These are phyloP conservation scores for Thalassophryne amazonica DNA, from an alignment of 2,797 vertebrate species.

Conservation along the genomic window DNA sequence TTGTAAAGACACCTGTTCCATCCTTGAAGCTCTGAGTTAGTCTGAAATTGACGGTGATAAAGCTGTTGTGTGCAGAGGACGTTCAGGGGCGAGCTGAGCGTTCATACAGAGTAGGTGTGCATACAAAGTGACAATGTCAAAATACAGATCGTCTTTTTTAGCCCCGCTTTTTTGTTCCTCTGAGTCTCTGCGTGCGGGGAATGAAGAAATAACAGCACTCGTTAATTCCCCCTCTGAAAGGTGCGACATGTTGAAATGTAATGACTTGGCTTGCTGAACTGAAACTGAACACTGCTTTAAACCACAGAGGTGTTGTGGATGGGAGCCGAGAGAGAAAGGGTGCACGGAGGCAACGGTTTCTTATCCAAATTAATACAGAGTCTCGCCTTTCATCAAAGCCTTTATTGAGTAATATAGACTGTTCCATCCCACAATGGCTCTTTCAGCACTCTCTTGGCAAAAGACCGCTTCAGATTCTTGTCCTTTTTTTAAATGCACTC, in stretches of 20 bases:
- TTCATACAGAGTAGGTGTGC: conserved; percentile 12
- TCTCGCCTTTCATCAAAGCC: conserved; percentile 63
- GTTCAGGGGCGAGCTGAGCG: conserved; percentile 21
- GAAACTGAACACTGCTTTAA: conserved; percentile 78
- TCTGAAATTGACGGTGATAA: conserved; percentile 45
- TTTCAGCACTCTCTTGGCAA: conserved; percentile 65
- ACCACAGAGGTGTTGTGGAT: conserved; percentile 76
- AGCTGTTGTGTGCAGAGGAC: conserved; percentile 39
- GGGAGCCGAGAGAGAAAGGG: conserved; percentile 77
- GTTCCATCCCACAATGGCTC: conserved; percentile 68
- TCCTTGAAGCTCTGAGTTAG: conserved; percentile 20
- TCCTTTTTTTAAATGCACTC: conserved; percentile 31
- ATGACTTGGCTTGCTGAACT: conserved; percentile 82
- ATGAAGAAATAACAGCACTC: conserved; percentile 67
- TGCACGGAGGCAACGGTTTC: conserved; percentile 74
- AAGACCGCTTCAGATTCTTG: conserved; percentile 55
- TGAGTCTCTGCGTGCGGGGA: conserved; percentile 46
- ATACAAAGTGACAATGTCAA: conserved; percentile 43
- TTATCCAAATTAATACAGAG: conserved; percentile 77
- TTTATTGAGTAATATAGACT: conserved; percentile 72
- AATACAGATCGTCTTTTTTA: conserved; percentile 32
- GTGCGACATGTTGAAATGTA: conserved; percentile 78
- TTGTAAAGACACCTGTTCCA: conserved; percentile 36
- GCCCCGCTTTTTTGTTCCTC: conserved; percentile 32
- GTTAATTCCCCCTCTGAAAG: conserved; percentile 72